A percentile compares a stretch with the other conserved stretches of the same genome.
phyloP scores from a whole-genome alignment of 35 echinoderm and acorn worm genomes.

The Heliocidaris erythrogramma region DNA sequence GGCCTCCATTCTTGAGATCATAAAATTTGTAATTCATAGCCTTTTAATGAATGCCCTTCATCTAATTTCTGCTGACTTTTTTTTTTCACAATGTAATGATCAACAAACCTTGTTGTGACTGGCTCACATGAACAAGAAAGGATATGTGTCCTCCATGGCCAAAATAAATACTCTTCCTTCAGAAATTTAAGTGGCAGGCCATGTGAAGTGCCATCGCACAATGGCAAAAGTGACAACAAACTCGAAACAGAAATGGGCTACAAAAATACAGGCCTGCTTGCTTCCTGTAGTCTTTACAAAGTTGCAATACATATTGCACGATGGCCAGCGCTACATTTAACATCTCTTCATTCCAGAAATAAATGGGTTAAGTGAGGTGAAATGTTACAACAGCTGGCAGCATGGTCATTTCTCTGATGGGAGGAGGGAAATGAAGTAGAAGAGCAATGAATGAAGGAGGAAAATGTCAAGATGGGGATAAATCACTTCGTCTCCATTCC shows the following conservation, averaged over 20 bases:
- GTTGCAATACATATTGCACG: neutral
- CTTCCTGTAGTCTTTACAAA: neutral
- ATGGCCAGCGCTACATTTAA: neutral
- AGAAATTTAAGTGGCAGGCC: neutral
- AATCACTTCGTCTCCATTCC: neutral
- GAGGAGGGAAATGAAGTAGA: neutral
- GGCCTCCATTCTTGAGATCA: neutral
- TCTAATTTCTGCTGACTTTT: neutral
- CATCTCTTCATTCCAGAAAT: neutral
- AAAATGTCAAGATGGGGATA: neutral
- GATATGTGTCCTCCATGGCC: neutral
- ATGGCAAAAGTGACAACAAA: neutral
- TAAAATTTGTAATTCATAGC: neutral
- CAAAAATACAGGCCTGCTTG: neutral
- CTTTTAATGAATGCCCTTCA: neutral
- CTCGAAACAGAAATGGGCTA: neutral
- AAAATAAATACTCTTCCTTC: neutral
- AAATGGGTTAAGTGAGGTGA: neutral
- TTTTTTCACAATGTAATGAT: neutral
- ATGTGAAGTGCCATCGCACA: neutral
- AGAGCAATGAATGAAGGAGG: neutral
- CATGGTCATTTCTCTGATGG: neutral
- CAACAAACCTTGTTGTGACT: constrained; percentile 10
- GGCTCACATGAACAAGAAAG: neutral
- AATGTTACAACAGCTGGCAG: neutral